Percentiles rank a stretch among this genome's conserved stretches.
phyloP scores from a whole-genome alignment of 2,113 vertebrate genomes.

The Pachypanchax playfairii region DNA sequence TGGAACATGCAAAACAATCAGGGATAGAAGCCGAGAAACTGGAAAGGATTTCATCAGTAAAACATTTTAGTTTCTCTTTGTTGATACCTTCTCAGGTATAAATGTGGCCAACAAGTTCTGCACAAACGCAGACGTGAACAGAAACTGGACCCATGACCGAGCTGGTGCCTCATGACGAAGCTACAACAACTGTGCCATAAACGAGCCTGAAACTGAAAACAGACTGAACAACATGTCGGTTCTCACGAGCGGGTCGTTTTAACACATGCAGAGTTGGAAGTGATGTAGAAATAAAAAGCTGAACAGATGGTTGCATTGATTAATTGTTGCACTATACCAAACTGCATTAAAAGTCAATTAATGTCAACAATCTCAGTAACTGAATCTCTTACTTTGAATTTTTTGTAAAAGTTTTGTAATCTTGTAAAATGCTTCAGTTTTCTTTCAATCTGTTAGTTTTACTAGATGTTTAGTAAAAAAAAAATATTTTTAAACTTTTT shows the following conservation, averaged over 20 bases:
- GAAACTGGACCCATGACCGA: slow-evolving; percentile 18
- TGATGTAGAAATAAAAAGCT: slow-evolving; percentile 26
- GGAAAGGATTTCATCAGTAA: no score
- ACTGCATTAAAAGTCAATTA: slow-evolving; percentile 27
- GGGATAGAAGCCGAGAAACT: no score
- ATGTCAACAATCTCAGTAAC: slow-evolving; percentile 12
- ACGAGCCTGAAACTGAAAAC: not conserved
- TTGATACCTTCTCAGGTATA: slow-evolving; percentile 58
- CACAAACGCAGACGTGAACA: not conserved
- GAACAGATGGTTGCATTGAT: slow-evolving; percentile 5
- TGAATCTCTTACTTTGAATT: slow-evolving; percentile 7
- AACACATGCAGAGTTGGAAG: slow-evolving; percentile 15
- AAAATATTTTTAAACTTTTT: slow-evolving; percentile 35
- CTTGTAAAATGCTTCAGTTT: slow-evolving; percentile 21
- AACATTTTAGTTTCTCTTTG: slow-evolving; percentile 9
- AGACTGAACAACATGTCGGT: not conserved
- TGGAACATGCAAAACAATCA: slow-evolving; percentile 36
- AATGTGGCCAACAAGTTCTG: slow-evolving; percentile 20
- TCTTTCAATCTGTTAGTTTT: slow-evolving; percentile 15
- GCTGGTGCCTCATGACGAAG: slow-evolving; percentile 50
- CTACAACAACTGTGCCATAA: slow-evolving; percentile 49
- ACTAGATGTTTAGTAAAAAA: slow-evolving; percentile 16
- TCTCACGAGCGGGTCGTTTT: not conserved
- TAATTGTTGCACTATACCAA: slow-evolving; percentile 59
- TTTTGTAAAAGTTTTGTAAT: slow-evolving; percentile 40